Evolutionary conservation across 2,113 vertebrate genomes (phyloP), one percentile per base, ranked within the genome.

Genomic region (Illadopsis cleaveri): DNA sequence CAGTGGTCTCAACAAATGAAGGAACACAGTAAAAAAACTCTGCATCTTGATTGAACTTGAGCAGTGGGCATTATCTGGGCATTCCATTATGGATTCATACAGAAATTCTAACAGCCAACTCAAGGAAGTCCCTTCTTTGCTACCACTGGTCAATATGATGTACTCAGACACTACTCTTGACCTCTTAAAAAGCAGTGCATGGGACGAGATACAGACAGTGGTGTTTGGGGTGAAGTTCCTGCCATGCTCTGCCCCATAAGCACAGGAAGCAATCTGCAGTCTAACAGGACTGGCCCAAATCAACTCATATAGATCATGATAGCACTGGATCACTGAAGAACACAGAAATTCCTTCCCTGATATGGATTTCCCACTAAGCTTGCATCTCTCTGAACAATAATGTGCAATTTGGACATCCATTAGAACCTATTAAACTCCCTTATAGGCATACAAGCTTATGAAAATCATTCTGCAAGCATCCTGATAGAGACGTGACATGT

Each of bases 401-500:
- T 6, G 2, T 17, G 47, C 4, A 6, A 53, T 47, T 51, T 61
- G 22, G 45, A 65, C 9, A 73, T 50, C 37, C 22, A 22, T 37
- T 64, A 25, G 25, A 73, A 81, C 16, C 42, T 30, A 31, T 69
- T 80, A 30, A 64, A 62, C 18, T 8, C 13, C 35, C 19, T 44
- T 38, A 33, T 3, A 50, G 28, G 30, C 38, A 60, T n/a, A 38
- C 5, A 65, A 10, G 11, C 17, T 53, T 37, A 62, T 13, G 23
- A 69, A 17, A 72, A n/a, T 16, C 6, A 11, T 23, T 54, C 62
- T 6, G 0, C n/a, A 38, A 11, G 19, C 24, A 53, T 17, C n/a
- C n/a, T 38, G 23, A 38, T 3, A 42, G 27, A 10, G 11, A 61
- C 27, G 38, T 33, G 20, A 42, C 27, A 13, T 1, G 0, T 38